A percentile compares a stretch with the other conserved stretches of the same genome.
These are phyloP conservation scores for Drosophila dunni DNA, from an alignment of 1,140 invertebrate species.

Conservation along the genomic window DNA sequence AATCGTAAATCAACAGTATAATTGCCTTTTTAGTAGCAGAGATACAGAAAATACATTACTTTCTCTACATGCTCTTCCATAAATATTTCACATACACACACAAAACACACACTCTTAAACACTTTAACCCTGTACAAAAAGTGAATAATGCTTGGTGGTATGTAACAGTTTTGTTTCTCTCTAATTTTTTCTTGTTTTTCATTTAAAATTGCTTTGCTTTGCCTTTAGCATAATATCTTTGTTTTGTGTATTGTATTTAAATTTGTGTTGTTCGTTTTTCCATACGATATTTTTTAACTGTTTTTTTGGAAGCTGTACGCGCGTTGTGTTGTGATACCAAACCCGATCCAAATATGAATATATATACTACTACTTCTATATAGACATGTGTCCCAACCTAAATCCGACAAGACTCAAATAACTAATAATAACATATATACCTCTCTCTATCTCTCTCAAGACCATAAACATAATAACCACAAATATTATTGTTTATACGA, in stretches of 20 bases:
- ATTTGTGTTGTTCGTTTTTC: constrained; percentile 39
- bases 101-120: constrained; percentile 7
- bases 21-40: constrained; percentile 10
- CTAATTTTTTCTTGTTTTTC: constrained; percentile 23
- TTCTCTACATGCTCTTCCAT: constrained; percentile 8
- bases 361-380: constrained; percentile 18
- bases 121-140: constrained; percentile 29
- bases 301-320: constrained; percentile 62
- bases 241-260: constrained; percentile 30
- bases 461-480: constrained; percentile 33
- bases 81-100: constrained; percentile 8
- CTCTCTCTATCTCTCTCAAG: constrained; percentile 13
- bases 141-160: constrained; percentile 37
- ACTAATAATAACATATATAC: constrained; percentile 40
- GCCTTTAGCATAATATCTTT: constrained; percentile 25
- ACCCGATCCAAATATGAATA: constrained; percentile 17
- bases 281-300: constrained; percentile 37
- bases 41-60: constrained; percentile 7
- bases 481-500: constrained; percentile 6
- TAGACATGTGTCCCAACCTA: constrained; percentile 12
- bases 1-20: constrained; percentile 30
- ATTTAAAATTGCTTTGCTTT: constrained; percentile 26
- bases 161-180: constrained; percentile 6
- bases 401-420: constrained; percentile 13
- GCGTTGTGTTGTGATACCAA: constrained; percentile 72